Conservation (phyloP, 2,888 invertebrate genomes). For the Cheilosia soror region DNA sequence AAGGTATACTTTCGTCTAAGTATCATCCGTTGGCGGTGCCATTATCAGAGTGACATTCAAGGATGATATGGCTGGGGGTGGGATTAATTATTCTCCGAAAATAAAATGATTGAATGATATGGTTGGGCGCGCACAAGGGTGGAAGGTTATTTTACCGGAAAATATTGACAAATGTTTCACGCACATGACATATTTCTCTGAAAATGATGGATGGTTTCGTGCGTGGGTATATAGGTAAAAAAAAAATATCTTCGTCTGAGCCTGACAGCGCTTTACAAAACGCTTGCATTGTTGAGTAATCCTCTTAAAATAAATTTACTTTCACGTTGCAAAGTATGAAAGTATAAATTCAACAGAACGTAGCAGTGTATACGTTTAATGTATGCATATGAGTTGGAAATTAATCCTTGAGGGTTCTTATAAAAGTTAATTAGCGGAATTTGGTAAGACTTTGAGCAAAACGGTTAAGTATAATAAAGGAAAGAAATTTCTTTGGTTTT, state of each 20-base stretch:
- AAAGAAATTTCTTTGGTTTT: no score
- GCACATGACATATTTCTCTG: slow-evolving; percentile 51
- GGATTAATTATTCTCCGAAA: slow-evolving; percentile 57
- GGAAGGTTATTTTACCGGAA: slow-evolving; percentile 58
- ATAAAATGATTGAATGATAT: slow-evolving; percentile 12
- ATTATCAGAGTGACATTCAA: slow-evolving; percentile 63
- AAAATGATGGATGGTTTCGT: slow-evolving; percentile 39
- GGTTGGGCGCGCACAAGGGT: background rate
- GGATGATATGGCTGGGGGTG: slow-evolving; percentile 49
- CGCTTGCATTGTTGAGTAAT: slow-evolving; percentile 37
- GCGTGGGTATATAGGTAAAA: background rate
- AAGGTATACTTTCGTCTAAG: slow-evolving; percentile 51
- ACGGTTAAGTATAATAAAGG: no score
- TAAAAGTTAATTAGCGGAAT: no score
- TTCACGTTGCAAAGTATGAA: background rate
- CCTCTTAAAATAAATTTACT: slow-evolving; percentile 52
- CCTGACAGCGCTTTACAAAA: slow-evolving; percentile 17
- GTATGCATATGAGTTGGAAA: background rate
- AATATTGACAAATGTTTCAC: slow-evolving; percentile 63
- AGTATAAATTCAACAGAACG: background rate
- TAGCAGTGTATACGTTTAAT: no score
- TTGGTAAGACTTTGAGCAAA: no score
- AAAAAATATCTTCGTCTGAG: background rate
- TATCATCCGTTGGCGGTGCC: slow-evolving; percentile 44
- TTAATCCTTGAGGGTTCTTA: background rate